These are phyloP conservation scores for Volucella bombylans DNA, from an alignment of 2,888 invertebrate species.

Conservation along the genomic window DNA sequence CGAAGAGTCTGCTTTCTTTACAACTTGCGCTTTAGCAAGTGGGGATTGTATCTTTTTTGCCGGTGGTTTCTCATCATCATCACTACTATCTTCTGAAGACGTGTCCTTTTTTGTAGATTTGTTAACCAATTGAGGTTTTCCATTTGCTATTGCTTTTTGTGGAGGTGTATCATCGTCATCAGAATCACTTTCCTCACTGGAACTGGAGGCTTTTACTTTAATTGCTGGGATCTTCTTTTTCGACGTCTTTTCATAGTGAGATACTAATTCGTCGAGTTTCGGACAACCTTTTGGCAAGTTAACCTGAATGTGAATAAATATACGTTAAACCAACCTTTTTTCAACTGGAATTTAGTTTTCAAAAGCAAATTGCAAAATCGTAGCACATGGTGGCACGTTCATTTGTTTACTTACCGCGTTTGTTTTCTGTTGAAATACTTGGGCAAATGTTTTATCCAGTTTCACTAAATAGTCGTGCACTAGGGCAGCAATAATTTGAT, in stretches of 20 bases:
- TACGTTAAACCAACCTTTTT: not conserved
- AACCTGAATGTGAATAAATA: slow-evolving; percentile 83
- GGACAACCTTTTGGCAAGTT: slow-evolving; percentile 86
- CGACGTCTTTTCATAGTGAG: slow-evolving; percentile 84
- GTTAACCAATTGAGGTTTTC: slow-evolving; percentile 71
- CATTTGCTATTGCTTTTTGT: slow-evolving; percentile 60
- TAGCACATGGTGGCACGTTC: slow-evolving; percentile 77
- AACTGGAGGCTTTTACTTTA: slow-evolving; percentile 76
- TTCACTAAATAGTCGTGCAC: slow-evolving; percentile 87
- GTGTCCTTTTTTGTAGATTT: slow-evolving; percentile 47
- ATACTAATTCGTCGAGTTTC: slow-evolving; percentile 85
- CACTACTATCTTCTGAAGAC: slow-evolving; percentile 79
- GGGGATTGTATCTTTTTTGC: slow-evolving; percentile 68
- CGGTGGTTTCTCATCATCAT: slow-evolving; percentile 77
- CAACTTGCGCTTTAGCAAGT: slow-evolving; percentile 47
- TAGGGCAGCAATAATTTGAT: slow-evolving; percentile 84
- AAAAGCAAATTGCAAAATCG: slow-evolving; percentile 63
- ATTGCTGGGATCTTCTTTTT: slow-evolving; percentile 82
- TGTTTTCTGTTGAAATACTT: slow-evolving; percentile 87
- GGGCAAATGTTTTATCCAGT: slow-evolving; percentile 87
- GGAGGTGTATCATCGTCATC: slow-evolving; percentile 77
- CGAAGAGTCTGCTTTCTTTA: slow-evolving; percentile 66
- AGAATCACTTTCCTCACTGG: slow-evolving; percentile 80
- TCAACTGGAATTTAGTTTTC: not conserved
- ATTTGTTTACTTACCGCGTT: slow-evolving; percentile 87